Percentiles rank a stretch among this genome's conserved stretches.
Evolutionary conservation across 2,113 vertebrate genomes (phyloP).

Genomic region (Heterotilapia buettikoferi): DNA sequence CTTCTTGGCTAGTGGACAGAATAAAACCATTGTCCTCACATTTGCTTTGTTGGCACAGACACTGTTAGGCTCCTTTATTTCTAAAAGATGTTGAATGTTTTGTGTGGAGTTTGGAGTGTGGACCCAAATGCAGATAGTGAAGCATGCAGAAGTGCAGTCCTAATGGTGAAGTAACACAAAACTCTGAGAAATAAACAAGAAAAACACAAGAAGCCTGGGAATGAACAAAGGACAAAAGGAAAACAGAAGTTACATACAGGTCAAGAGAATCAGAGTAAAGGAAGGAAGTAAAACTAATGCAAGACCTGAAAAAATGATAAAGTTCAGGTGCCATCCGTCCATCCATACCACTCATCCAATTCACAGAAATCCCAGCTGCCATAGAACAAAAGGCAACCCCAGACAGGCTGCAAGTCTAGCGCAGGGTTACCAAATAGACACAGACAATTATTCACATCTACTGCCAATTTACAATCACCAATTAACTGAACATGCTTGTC

Average conservation of each 20-base stretch:
- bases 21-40: not conserved
- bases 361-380: not conserved
- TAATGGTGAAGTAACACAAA: not conserved
- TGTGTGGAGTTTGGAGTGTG: not conserved
- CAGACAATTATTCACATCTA: not conserved
- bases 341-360: not conserved
- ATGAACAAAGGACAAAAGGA: not conserved
- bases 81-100: not conserved
- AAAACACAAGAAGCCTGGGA: not conserved
- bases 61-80: not conserved
- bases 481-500: not conserved
- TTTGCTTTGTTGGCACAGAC: not conserved
- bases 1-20: not conserved
- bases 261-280: not conserved
- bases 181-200: not conserved
- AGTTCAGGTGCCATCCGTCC: not conserved
- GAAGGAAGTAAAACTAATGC: not conserved
- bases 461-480: not conserved
- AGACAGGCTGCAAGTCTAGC: not conserved
- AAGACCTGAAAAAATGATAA: not conserved
- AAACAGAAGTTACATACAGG: not conserved
- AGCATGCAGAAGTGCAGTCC: not conserved
- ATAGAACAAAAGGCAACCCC: not conserved
- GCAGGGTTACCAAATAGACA: rapidly evolving
- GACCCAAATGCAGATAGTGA: not conserved